Conservation (phyloP, 2,888 invertebrate genomes). For the Agriopis leucophaearia region DNA sequence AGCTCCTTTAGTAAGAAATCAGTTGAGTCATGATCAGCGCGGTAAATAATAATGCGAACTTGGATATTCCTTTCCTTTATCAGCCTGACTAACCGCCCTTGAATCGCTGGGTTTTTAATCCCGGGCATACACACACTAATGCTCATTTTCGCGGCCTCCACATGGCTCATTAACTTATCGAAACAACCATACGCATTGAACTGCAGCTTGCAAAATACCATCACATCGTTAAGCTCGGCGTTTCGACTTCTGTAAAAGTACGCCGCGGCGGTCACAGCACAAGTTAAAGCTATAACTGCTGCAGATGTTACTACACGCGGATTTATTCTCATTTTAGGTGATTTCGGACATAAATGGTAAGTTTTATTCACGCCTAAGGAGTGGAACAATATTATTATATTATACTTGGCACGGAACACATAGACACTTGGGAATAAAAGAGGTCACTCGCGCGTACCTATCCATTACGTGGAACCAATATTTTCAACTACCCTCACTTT, state of each 20-base stretch:
- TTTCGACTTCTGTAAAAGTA: constrained; percentile 75
- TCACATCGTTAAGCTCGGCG: constrained; percentile 77
- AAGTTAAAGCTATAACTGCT: constrained; percentile 75
- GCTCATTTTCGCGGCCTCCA: constrained; percentile 72
- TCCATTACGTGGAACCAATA: not conserved
- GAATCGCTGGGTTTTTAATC: constrained; percentile 80
- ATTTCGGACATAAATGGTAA: constrained; percentile 71
- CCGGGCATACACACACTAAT: constrained; percentile 81
- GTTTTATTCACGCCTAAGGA: constrained; percentile 50
- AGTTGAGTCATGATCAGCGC: constrained; percentile 72
- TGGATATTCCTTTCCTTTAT: constrained; percentile 72
- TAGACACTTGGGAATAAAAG: constrained; percentile 70
- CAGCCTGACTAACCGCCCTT: constrained; percentile 72
- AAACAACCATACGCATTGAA: constrained; percentile 79
- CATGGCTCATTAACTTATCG: constrained; percentile 77
- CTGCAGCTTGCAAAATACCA: constrained; percentile 83
- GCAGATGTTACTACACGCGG: constrained; percentile 73
- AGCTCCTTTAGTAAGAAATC: constrained; percentile 76
- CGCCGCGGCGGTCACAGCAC: constrained; percentile 76
- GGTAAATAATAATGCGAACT: constrained; percentile 76
- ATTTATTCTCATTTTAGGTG: constrained; percentile 77
- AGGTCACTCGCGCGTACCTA: constrained; percentile 61
- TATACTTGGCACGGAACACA: no score
- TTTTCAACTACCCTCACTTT: constrained; percentile 63
- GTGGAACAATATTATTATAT: constrained; percentile 71